phyloP scores from a whole-genome alignment of 1,140 invertebrate genomes.

The Drosophila pandora region DNA sequence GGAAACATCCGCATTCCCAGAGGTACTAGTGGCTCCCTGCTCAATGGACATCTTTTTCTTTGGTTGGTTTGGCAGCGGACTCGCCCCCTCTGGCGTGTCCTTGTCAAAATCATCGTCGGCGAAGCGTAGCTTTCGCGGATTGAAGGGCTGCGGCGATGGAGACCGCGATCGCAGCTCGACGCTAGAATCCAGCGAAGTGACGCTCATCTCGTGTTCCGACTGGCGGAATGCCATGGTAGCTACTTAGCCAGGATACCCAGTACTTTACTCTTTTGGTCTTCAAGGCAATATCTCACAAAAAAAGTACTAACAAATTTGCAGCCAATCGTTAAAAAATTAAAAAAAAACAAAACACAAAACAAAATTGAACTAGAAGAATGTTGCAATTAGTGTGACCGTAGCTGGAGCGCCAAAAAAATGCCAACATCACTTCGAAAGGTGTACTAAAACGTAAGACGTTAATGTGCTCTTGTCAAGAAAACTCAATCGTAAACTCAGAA shows the following conservation, averaged over 20 bases:
- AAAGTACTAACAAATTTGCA: slow-evolving; percentile 3
- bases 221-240: slow-evolving; percentile 68
- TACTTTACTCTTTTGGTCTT: slow-evolving; percentile 8
- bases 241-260: neutral
- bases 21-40: slow-evolving; percentile 5
- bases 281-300: slow-evolving; percentile 1
- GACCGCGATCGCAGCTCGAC: slow-evolving; percentile 76
- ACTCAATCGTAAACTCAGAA: neutral
- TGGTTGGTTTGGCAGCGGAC: slow-evolving; percentile 46
- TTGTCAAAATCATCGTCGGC: slow-evolving; percentile 76
- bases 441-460: neutral
- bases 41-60: slow-evolving; percentile 14
- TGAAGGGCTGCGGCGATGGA: slow-evolving; percentile 63
- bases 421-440: neutral
- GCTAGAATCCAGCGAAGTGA: slow-evolving; percentile 69
- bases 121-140: slow-evolving; percentile 76
- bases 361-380: slow-evolving; percentile 56
- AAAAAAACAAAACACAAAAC: slow-evolving; percentile 69
- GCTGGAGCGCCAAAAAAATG: slow-evolving; percentile 1
- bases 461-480: neutral
- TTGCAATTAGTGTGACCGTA: slow-evolving; percentile 29
- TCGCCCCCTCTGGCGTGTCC: slow-evolving; percentile 47
- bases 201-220: slow-evolving; percentile 67
- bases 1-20: slow-evolving; percentile 34
- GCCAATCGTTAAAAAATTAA: slow-evolving; percentile 39